Conservation (phyloP, 2,797 vertebrate species). For the Girardinus metallicus region DNA sequence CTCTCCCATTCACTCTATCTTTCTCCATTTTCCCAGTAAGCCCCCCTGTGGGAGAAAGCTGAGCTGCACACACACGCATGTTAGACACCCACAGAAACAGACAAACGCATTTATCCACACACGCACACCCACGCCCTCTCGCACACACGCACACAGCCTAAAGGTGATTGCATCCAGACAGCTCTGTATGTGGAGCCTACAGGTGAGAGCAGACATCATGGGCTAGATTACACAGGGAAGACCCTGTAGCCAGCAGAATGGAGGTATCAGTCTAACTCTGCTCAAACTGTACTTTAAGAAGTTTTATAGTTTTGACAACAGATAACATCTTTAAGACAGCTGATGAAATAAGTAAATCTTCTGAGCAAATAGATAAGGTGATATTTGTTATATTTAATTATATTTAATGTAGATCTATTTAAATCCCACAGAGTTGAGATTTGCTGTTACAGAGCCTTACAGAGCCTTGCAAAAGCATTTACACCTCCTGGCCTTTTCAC, state of each 20-base stretch:
- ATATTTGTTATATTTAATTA: neutral
- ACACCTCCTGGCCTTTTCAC: neutral
- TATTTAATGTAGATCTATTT: neutral
- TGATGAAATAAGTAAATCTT: neutral
- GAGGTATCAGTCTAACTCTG: constrained; percentile 38
- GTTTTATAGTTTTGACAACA: constrained; percentile 7
- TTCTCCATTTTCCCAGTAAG: constrained; percentile 61
- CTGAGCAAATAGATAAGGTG: neutral
- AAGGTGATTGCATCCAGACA: constrained; percentile 65
- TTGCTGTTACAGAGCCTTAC: neutral
- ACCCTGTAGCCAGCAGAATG: constrained; percentile 59
- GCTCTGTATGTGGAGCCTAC: constrained; percentile 64
- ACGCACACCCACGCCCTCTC: constrained; percentile 30
- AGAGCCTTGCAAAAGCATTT: neutral
- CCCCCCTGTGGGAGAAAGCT: constrained; percentile 64
- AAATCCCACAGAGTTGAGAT: neutral
- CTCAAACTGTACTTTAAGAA: constrained; percentile 15
- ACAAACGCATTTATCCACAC: constrained; percentile 55
- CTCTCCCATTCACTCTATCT: constrained; percentile 40
- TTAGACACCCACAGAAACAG: constrained; percentile 49
- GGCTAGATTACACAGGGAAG: constrained; percentile 52
- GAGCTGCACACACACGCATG: constrained; percentile 53
- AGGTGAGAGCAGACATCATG: constrained; percentile 63
- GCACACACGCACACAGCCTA: constrained; percentile 46
- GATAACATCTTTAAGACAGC: neutral